These are phyloP conservation scores for Volucella bombylans DNA, from an alignment of 2,888 invertebrate genomes.

Conservation along the genomic window DNA sequence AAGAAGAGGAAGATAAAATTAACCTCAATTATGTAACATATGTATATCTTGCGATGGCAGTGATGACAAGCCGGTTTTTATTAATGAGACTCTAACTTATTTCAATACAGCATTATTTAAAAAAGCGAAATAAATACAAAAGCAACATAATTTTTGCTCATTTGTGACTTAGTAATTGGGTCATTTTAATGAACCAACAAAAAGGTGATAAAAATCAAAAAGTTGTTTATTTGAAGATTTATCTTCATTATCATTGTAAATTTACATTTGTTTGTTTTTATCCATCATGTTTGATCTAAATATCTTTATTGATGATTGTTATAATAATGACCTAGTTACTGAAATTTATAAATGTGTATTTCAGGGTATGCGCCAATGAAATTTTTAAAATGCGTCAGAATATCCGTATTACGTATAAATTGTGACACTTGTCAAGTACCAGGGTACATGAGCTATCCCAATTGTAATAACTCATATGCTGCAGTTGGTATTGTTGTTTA, in stretches of 20 bases:
- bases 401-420: too few species aligned
- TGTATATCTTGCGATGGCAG: background rate
- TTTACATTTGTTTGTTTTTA: background rate
- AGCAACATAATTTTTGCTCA: background rate
- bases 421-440: too few species aligned
- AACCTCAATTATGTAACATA: background rate
- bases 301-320: background rate
- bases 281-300: constrained; percentile 3
- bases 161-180: background rate
- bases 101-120: background rate
- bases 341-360: too few species aligned
- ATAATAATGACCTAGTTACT: background rate
- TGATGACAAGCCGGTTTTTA: background rate
- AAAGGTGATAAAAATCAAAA: too few species aligned
- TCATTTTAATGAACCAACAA: background rate
- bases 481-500: too few species aligned
- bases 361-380: too few species aligned
- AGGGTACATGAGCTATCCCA: too few species aligned
- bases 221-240: too few species aligned
- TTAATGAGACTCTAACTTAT: background rate
- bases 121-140: background rate
- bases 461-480: too few species aligned
- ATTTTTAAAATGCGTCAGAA: too few species aligned
- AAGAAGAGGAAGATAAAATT: constrained; percentile 5
- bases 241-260: too few species aligned